A percentile compares a stretch with the other conserved stretches of the same genome.
Conservation (phyloP, 1,140 invertebrate genomes). For the Drosophila sucinea region DNA sequence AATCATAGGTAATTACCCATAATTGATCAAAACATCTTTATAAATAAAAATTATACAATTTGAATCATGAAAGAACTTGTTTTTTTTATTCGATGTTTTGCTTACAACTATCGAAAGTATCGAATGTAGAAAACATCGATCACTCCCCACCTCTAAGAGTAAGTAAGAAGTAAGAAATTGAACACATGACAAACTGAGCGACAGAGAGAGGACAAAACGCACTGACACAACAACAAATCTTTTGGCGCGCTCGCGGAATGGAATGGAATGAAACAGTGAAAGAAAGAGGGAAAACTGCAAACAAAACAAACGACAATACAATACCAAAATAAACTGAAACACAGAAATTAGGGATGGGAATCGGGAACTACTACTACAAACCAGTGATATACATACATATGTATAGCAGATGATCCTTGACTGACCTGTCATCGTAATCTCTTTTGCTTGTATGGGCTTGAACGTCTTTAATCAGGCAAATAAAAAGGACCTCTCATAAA, state of each 20-base stretch:
- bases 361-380: not conserved
- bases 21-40: too few relatives aligned
- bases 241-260: conserved; percentile 3
- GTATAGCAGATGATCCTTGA: not conserved
- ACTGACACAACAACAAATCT: conserved; percentile 5
- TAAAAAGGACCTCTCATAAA: too few relatives aligned
- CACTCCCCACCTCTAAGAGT: too few relatives aligned
- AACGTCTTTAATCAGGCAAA: not conserved
- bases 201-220: conserved; percentile 47
- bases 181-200: conserved; percentile 65
- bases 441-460: not conserved
- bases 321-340: not conserved
- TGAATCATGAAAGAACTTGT: too few relatives aligned
- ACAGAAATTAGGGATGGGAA: not conserved
- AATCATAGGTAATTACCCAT: too few relatives aligned
- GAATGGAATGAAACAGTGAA: not conserved
- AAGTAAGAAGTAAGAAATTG: too few relatives aligned
- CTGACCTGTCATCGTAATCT: not conserved
- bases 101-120: too few relatives aligned
- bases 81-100: too few relatives aligned
- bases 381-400: too few relatives aligned
- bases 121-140: too few relatives aligned
- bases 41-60: too few relatives aligned
- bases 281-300: not conserved
- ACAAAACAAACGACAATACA: conserved; percentile 7